Percentiles rank a stretch among this genome's conserved stretches.
These are phyloP conservation scores for Sapayoa aenigma DNA, from an alignment of 2,113 vertebrate genomes.

Conservation along the genomic window DNA sequence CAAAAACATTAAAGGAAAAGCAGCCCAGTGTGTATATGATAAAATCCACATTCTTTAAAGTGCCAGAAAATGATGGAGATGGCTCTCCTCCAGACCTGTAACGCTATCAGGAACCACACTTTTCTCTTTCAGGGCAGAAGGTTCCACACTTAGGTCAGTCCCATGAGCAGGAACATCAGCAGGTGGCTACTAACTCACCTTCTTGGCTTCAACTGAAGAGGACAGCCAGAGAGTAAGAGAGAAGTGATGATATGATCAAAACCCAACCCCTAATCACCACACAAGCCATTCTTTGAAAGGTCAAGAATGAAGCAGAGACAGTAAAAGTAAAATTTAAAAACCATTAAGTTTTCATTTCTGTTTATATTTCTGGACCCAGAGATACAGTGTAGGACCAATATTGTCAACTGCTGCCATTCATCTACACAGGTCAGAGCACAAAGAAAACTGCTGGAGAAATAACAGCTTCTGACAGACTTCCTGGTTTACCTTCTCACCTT, in stretches of 20 bases:
- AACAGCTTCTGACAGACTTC: neutral
- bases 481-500: neutral
- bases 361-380: neutral
- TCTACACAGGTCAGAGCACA: neutral
- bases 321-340: neutral
- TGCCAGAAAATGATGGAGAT: neutral
- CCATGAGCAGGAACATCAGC: neutral
- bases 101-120: neutral
- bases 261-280: neutral
- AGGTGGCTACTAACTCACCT: neutral
- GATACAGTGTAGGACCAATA: rapidly evolving
- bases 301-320: neutral
- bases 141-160: neutral
- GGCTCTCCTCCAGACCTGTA: neutral
- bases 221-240: neutral
- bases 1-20: neutral
- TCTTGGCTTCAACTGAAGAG: neutral
- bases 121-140: neutral
- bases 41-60: neutral
- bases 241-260: neutral
- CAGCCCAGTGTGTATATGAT: neutral
- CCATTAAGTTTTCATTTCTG: neutral
- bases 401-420: neutral
- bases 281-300: neutral
- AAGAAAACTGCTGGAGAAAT: neutral